These are phyloP conservation scores for Rotaria macrura DNA, from an alignment of 2,888 invertebrate genomes.

Conservation along the genomic window DNA sequence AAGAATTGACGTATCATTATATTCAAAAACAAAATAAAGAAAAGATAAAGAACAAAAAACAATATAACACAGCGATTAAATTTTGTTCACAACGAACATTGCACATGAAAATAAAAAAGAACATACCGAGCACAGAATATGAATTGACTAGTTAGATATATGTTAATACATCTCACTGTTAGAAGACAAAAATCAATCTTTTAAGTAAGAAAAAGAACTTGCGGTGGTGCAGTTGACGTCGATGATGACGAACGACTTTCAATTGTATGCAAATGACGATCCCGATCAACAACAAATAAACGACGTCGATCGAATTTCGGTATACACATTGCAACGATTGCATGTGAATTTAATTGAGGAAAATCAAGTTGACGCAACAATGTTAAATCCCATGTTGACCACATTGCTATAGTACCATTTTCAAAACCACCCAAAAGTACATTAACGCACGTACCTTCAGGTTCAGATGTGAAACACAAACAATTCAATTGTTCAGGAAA, in stretches of 20 bases:
- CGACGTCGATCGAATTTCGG: conserved; percentile 24
- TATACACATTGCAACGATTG: conserved; percentile 24
- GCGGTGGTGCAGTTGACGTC: background rate
- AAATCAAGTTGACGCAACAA: conserved; percentile 26
- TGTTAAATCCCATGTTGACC: conserved; percentile 32
- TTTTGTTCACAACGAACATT: conserved; percentile 3
- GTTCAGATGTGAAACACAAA: conserved; percentile 26
- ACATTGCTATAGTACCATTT: conserved; percentile 29
- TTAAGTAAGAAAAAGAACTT: background rate
- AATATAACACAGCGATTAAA: too few species aligned
- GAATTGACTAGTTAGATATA: background rate
- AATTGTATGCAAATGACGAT: background rate
- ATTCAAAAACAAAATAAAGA: background rate
- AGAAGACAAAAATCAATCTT: background rate
- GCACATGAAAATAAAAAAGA: background rate
- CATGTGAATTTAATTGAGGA: background rate
- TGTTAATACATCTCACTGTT: background rate
- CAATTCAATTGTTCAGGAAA: conserved; percentile 22
- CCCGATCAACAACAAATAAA: conserved; percentile 22
- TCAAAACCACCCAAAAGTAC: conserved; percentile 29
- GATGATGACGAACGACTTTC: background rate
- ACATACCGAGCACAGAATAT: background rate
- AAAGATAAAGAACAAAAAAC: background rate
- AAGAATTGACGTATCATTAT: background rate
- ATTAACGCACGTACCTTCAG: conserved; percentile 31